Evolutionary conservation across 1,140 invertebrate genomes (phyloP), one percentile per base, ranked within the genome.

Genomic region (Diorhabda carinulata): DNA sequence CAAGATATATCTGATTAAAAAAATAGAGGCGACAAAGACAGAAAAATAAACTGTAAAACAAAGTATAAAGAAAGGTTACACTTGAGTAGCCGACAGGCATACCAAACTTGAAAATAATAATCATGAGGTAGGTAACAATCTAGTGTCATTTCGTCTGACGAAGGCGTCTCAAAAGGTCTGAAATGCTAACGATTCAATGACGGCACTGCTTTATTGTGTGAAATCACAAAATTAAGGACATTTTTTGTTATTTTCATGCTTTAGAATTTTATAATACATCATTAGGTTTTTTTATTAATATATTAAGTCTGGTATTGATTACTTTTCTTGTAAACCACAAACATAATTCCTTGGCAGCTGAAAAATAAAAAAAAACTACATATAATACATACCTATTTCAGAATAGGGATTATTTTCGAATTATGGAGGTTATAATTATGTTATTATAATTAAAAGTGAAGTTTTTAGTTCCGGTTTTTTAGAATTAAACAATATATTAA

Each of bases 61-160:
- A n/a, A 52, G 47, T 52, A n/a, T 52, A 52, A 2, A 52, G n/a
- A 52, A 52, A 25, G 25, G 25, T 25, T 52, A 6, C 6, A 52
- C 47, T 52, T 52, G 47, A n/a, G 47, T 52, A 52, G 6, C 47
- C 47, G 65, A 67, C 61, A 64, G 57, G 60, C 61, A 47, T 58
- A 68, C 69, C 66, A 73, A 74, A 74, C 69, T 71, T 58, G 71
- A 75, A 65, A 57, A 65, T 67, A 70, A 73, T 75, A 70, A 73
- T 75, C 73, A 73, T 75, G 71, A 71, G 73, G 71, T 73, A 71
- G 73, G 67, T 73, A 71, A 73, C 73, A 71, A 73, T 69, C 64
- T 67, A 71, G 72, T 75, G 73, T 75, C 73, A 75, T 73, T 75
- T 73, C 70, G 63, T 47, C 72, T 67, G 71, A 74, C 73, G 71